Percentiles rank a stretch among this genome's conserved stretches.
Evolutionary conservation across 2,113 vertebrate genomes (phyloP).

Genomic region (Callithrix jacchus): DNA sequence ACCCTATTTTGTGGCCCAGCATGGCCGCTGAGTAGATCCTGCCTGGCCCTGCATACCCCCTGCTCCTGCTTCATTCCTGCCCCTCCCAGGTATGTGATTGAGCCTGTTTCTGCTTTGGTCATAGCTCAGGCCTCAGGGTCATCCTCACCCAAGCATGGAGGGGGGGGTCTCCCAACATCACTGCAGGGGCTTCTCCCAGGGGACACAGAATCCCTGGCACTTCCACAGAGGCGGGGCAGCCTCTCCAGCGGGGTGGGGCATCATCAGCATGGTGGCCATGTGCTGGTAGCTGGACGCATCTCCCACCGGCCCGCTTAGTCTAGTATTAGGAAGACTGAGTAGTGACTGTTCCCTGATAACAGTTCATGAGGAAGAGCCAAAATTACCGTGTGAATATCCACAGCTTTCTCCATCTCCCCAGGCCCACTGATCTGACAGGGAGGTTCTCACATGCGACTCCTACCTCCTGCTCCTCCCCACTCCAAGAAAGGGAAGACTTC

Average conservation of each 20-base stretch:
- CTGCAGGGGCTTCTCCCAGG: not conserved
- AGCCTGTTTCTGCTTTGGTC: not conserved
- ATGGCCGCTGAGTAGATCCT: too few species aligned
- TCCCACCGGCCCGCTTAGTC: not conserved
- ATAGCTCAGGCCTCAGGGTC: not conserved
- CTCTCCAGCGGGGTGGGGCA: too few species aligned
- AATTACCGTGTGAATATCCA: too few species aligned
- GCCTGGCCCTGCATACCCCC: too few species aligned
- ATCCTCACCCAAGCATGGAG: not conserved
- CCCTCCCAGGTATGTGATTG: too few species aligned
- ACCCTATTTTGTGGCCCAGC: too few species aligned
- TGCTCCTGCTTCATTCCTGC: too few species aligned
- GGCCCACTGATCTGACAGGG: not conserved
- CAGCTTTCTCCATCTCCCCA: not conserved
- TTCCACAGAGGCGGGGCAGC: too few species aligned
- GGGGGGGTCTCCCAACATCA: not conserved
- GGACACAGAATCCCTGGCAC: not conserved
- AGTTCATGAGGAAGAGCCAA: not conserved
- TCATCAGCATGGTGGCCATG: not conserved
- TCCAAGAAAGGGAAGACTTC: not conserved
- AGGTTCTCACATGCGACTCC: not conserved
- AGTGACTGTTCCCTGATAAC: too few species aligned
- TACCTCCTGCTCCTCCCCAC: accelerated
- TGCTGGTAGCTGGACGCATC: not conserved
- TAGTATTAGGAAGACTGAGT: not conserved